Percentiles rank a stretch among this genome's conserved stretches.
phyloP scores from a whole-genome alignment of 2,797 vertebrate genomes.

The Sebastes taczanowskii region DNA sequence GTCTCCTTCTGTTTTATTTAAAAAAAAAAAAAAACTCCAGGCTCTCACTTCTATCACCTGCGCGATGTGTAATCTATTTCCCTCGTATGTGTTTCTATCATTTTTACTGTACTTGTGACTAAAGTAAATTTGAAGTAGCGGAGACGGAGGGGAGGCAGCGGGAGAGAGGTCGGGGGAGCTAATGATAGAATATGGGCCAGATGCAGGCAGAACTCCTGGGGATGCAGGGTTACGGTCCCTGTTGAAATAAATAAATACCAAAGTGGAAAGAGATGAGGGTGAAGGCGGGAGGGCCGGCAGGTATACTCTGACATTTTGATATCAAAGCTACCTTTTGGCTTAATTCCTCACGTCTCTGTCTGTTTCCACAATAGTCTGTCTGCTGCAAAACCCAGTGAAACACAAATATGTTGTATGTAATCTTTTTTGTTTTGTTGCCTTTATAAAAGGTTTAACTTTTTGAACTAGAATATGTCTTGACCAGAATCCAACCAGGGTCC shows the following conservation, averaged over 20 bases:
- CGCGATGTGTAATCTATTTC: slow-evolving; percentile 30
- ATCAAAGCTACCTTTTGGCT: slow-evolving; percentile 49
- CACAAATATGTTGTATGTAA: background rate
- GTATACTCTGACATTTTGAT: slow-evolving; percentile 35
- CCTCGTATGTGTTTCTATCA: slow-evolving; percentile 14
- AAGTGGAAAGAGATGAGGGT: slow-evolving; percentile 37
- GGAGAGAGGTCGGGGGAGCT: slow-evolving; percentile 38
- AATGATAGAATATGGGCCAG: slow-evolving; percentile 68
- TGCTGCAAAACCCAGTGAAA: background rate
- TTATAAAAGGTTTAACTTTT: background rate
- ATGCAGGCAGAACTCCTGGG: slow-evolving; percentile 49
- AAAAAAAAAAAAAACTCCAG: background rate
- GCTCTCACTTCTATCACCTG: slow-evolving; percentile 28
- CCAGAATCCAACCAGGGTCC: background rate
- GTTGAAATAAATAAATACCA: slow-evolving; percentile 53
- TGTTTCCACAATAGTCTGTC: background rate
- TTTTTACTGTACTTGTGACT: slow-evolving; percentile 27
- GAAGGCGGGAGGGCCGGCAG: slow-evolving; percentile 24
- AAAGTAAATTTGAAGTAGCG: slow-evolving; percentile 41
- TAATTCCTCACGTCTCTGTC: slow-evolving; percentile 33
- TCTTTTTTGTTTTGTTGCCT: background rate
- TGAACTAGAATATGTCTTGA: background rate
- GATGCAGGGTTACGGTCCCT: slow-evolving; percentile 40
- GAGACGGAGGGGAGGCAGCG: slow-evolving; percentile 29
- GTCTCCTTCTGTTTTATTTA: slow-evolving; percentile 14